Evolutionary conservation across 2,797 vertebrate genomes (phyloP), one percentile per base, ranked within the genome.

Genomic region (Alectoris magna): DNA sequence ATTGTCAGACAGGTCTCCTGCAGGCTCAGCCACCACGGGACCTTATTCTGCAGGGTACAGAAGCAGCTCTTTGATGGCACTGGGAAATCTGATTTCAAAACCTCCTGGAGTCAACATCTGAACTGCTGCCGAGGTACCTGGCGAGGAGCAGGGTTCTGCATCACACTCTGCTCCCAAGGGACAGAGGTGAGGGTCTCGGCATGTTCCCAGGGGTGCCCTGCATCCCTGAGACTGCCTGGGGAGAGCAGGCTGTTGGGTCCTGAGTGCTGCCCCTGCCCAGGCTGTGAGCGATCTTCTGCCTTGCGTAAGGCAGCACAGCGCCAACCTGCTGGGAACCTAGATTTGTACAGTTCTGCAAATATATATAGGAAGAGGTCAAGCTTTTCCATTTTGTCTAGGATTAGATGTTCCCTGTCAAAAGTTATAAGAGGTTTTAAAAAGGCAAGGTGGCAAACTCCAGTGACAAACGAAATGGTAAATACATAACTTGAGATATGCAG

Each of bases 381-480:
- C 29, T 90, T 84, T 88, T 82, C 43, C 38, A 51, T 95, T 94
- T 93, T 89, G 29, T 68, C 72, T 70, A 55, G 94, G 62, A 82
- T 89, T 94, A 93, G 67, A 59, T 87, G 73, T 77, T 90, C 74
- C 76, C 84, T 93, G 58, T 77, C 49, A 77, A 80, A 91, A 82
- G 78, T 93, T 90, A 43, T 14, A 17, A 13, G 23, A 90, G 10
- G 51, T 86, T 95, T 91, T 88, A 68, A 48, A 76, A 81, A 55
- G 91, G 82, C 75, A 89, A 91, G 38, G 46, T 85, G 81, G 84
- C 83, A 75, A 95, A 68, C 74, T 94, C 69, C 22, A 84, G 79
- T 51, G 91, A 91, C 17, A 93, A 93, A 94, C 62, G 73, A 76
- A 91, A 91, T 87, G 75, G 48, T 88, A 88, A 92, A 87, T 85